These are phyloP conservation scores for Drosophila putrida DNA, from an alignment of 2,888 invertebrate genomes.

Conservation along the genomic window DNA sequence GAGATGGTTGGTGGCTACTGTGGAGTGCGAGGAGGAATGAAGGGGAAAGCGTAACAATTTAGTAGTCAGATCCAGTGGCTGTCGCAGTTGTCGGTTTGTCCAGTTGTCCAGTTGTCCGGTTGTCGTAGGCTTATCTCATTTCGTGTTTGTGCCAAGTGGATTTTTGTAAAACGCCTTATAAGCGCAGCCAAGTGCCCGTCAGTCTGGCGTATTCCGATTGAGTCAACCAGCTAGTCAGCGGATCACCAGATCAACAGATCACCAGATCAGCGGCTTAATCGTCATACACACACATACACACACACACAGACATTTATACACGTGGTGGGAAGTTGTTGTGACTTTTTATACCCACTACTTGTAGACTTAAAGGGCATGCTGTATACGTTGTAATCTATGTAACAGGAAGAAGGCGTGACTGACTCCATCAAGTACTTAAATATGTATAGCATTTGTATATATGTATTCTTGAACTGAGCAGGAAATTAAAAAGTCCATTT, in stretches of 20 bases:
- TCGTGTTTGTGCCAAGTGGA: constrained; percentile 74
- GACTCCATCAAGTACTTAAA: no score
- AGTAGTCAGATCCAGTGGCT: constrained; percentile 41
- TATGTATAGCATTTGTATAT: no score
- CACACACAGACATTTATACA: constrained; percentile 5
- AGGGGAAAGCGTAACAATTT: constrained; percentile 39
- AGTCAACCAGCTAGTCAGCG: constrained; percentile 63
- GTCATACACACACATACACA: constrained; percentile 20
- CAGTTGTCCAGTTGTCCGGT: constrained; percentile 45
- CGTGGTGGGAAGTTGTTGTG: constrained; percentile 5
- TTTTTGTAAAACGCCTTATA: constrained; percentile 75
- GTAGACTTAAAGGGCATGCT: no score
- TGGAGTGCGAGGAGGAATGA: neutral
- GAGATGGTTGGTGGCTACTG: neutral
- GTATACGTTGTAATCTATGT: no score
- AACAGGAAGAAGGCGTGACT: no score
- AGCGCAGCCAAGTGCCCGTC: constrained; percentile 82
- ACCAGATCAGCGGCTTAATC: constrained; percentile 21
- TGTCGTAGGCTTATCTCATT: constrained; percentile 73
- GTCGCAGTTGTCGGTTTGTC: constrained; percentile 1
- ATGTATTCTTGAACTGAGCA: no score
- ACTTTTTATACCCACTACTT: no score
- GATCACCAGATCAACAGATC: constrained; percentile 23
- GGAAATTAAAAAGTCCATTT: no score
- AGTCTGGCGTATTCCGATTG: constrained; percentile 80